Percentiles rank a stretch among this genome's conserved stretches.
These are phyloP conservation scores for Ooceraea biroi DNA, from an alignment of 1,140 invertebrate genomes.

Conservation along the genomic window DNA sequence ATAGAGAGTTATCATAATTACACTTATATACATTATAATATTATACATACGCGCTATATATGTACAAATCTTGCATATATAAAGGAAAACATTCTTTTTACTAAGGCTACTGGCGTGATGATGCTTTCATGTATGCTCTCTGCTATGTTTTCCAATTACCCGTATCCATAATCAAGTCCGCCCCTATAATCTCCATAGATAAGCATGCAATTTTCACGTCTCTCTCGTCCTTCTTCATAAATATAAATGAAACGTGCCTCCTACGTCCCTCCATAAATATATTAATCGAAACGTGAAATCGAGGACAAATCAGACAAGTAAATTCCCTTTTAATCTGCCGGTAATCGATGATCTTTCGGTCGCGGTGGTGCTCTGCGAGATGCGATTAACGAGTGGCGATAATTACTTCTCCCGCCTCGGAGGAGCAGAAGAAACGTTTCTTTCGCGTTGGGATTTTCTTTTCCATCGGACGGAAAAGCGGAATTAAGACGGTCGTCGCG, in stretches of 20 bases:
- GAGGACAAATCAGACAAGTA: neutral
- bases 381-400: conserved; percentile 25
- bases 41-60: too few species aligned
- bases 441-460: too few species aligned
- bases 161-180: neutral
- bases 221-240: neutral
- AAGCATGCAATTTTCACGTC: neutral
- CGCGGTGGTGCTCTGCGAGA: conserved; percentile 3
- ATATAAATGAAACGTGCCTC: neutral
- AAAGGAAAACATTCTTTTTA: conserved; percentile 51
- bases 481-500: conserved; percentile 26
- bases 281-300: neutral
- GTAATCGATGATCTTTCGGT: neutral
- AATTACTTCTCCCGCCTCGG: conserved; percentile 18
- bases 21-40: conserved; percentile 37
- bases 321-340: too few species aligned
- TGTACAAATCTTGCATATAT: conserved; percentile 48
- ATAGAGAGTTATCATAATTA: conserved; percentile 46
- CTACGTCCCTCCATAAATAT: neutral
- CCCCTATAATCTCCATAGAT: neutral
- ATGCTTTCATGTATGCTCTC: neutral
- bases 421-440: neutral
- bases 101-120: conserved; percentile 1
- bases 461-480: neutral
- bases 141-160: neutral